Conservation (phyloP, 2,797 vertebrate species). For the Urocyon cinereoargenteus region DNA sequence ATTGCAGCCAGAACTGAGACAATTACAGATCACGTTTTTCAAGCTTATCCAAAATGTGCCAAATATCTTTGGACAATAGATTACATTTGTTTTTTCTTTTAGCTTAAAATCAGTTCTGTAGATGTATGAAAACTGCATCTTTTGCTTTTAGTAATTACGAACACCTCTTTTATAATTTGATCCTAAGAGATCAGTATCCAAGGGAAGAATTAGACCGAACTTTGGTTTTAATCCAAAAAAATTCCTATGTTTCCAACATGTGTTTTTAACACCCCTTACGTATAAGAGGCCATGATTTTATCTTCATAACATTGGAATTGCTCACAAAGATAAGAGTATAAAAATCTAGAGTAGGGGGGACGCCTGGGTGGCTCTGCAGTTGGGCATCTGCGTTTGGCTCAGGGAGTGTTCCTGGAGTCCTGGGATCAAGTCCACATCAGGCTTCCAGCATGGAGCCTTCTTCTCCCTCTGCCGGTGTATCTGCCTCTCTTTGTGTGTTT, state of each 20-base stretch:
- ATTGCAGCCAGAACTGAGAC: not conserved
- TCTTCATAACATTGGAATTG: not conserved
- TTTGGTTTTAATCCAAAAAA: not conserved
- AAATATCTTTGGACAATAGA: not conserved
- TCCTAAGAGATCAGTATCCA: not conserved
- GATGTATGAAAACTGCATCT: not conserved
- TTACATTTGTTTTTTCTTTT: not conserved
- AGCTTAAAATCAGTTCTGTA: not conserved
- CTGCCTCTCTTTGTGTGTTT: too few species aligned
- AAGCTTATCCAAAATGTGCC: not conserved
- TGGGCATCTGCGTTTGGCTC: too few species aligned
- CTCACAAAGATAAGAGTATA: not conserved
- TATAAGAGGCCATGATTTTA: not conserved
- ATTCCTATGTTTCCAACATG: not conserved
- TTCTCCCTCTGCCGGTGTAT: too few species aligned
- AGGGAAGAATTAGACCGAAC: not conserved
- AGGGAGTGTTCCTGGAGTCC: too few species aligned
- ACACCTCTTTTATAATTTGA: not conserved
- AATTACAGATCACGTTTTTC: not conserved
- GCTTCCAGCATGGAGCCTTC: too few species aligned
- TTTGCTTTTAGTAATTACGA: not conserved
- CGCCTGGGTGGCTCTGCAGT: too few species aligned
- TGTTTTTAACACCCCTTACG: not conserved
- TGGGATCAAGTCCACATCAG: too few species aligned
- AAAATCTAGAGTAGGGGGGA: not conserved